phyloP scores from a whole-genome alignment of 2,113 vertebrate species.

The Sorex araneus region DNA sequence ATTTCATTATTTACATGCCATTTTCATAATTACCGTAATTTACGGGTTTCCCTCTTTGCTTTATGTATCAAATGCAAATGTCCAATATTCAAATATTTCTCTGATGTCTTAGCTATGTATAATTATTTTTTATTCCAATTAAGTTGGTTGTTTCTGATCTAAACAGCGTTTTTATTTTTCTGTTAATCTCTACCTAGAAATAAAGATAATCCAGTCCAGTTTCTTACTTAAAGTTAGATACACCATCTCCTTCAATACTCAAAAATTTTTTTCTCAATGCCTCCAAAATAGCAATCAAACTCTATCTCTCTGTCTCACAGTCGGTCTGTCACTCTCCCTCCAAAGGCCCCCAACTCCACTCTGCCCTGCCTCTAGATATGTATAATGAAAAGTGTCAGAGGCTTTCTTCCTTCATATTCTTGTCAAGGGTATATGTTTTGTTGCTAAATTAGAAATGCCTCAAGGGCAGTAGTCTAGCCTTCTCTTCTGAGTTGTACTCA shows the following conservation, averaged over 20 bases:
- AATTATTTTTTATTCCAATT: not conserved
- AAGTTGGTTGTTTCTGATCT: not conserved
- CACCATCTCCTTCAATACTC: constrained; percentile 1
- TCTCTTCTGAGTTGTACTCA: not conserved
- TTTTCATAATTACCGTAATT: not conserved
- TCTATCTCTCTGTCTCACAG: not conserved
- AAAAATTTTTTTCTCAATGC: not conserved
- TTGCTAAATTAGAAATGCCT: constrained; percentile 38
- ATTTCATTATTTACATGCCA: not conserved
- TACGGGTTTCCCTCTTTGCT: not conserved
- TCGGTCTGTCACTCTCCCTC: not conserved
- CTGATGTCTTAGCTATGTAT: not conserved
- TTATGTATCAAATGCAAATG: not conserved
- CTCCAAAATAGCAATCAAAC: not conserved
- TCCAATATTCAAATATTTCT: constrained; percentile 6
- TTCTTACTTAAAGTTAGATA: not conserved
- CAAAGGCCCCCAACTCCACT: not conserved
- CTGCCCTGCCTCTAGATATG: not conserved
- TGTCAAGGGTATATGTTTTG: not conserved
- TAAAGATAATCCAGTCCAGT: not conserved
- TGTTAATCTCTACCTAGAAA: not conserved
- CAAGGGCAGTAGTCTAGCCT: constrained; percentile 11
- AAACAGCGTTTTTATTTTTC: constrained; percentile 16
- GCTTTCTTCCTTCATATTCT: not conserved
- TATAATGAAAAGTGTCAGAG: not conserved